These are phyloP conservation scores for Rutpela maculata DNA, from an alignment of 2,888 invertebrate genomes.

Conservation along the genomic window DNA sequence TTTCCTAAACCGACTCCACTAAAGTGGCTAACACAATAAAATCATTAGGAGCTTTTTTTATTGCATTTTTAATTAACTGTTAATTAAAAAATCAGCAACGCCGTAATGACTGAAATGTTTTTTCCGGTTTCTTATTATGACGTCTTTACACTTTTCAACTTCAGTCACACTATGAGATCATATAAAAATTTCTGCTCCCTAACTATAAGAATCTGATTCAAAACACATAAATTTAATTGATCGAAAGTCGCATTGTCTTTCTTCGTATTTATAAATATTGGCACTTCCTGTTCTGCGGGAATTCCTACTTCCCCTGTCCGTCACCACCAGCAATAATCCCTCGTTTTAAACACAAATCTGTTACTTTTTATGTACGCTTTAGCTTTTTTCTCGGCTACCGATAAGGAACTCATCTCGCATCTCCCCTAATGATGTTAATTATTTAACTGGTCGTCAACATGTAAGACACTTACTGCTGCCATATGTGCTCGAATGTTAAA, in stretches of 20 bases:
- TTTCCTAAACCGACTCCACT: too few species aligned
- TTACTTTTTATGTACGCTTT: slow-evolving; percentile 1
- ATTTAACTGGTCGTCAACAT: slow-evolving; percentile 64
- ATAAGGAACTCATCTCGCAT: slow-evolving; percentile 38
- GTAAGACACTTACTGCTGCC: slow-evolving; percentile 66
- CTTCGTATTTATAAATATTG: not conserved
- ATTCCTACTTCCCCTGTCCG: not conserved
- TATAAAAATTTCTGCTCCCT: too few species aligned
- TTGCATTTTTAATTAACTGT: too few species aligned
- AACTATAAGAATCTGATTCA: too few species aligned
- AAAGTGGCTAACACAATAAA: too few species aligned
- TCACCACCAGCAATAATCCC: not conserved
- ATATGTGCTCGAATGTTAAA: slow-evolving; percentile 70
- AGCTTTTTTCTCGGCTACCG: not conserved
- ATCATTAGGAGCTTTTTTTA: too few species aligned
- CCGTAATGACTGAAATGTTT: too few species aligned
- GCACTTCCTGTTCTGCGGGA: not conserved
- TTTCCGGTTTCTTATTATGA: too few species aligned
- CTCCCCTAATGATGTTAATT: slow-evolving; percentile 64
- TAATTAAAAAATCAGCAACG: too few species aligned
- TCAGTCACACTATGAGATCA: too few species aligned
- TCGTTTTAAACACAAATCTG: not conserved
- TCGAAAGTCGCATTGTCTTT: not conserved
- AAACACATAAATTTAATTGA: not conserved
- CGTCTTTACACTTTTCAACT: too few species aligned